A percentile compares a stretch with the other conserved stretches of the same genome.
Conservation (phyloP, 2,797 vertebrate species). For the Cyclura pinguis region DNA sequence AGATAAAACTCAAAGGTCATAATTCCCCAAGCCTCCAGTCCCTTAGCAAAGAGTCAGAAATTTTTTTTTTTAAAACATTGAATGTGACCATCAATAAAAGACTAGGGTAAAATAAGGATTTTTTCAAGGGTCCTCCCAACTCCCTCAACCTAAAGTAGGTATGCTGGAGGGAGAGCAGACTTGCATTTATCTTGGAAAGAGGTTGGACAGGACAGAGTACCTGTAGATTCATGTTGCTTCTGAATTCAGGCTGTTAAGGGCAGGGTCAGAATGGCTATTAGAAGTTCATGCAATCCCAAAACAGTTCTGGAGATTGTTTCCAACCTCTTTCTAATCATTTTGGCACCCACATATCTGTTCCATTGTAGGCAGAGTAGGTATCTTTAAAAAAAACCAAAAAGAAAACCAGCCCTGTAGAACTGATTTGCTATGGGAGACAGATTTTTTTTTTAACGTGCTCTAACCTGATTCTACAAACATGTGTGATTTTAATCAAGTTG, state of each 20-base stretch:
- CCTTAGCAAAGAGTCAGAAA: conserved; percentile 39
- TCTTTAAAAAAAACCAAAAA: not conserved
- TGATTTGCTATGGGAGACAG: too few relatives aligned
- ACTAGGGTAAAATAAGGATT: not conserved
- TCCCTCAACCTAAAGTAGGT: not conserved
- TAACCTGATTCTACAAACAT: not conserved
- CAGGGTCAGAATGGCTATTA: not conserved
- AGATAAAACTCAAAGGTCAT: conserved; percentile 42
- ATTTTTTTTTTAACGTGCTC: not conserved
- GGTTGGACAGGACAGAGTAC: not conserved
- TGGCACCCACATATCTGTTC: not conserved
- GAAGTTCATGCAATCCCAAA: not conserved
- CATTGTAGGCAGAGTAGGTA: not conserved
- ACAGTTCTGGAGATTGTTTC: not conserved
- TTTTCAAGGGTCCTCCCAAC: not conserved
- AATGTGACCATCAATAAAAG: not conserved
- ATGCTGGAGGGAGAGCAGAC: too few relatives aligned
- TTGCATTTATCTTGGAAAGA: not conserved
- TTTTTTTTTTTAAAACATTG: conserved; percentile 29
- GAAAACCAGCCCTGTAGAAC: not conserved
- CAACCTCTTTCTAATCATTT: not conserved
- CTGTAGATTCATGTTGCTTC: not conserved
- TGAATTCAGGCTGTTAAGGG: not conserved
- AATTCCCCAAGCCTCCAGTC: conserved; percentile 34
- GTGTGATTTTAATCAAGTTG: not conserved